Conservation (phyloP, 1,140 invertebrate genomes). For the Pachypsylla venusta region DNA sequence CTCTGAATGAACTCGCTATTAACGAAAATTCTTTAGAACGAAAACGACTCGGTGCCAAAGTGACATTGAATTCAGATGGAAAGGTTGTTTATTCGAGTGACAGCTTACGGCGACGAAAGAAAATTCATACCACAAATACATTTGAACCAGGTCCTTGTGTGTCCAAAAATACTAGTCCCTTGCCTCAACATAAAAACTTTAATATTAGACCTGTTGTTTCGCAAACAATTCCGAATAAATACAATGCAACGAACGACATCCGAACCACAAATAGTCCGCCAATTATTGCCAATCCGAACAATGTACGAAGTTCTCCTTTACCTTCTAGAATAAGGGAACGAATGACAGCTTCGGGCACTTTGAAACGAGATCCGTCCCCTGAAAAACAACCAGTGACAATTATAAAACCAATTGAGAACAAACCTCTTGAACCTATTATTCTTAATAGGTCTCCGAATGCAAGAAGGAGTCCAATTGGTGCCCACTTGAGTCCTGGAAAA, state of each 20-base stretch:
- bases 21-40: slow-evolving; percentile 26
- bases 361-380: not conserved
- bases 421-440: slow-evolving; percentile 5
- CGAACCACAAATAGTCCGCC: slow-evolving; percentile 8
- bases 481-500: not conserved
- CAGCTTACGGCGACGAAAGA: slow-evolving; percentile 62
- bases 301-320: not conserved
- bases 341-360: not conserved
- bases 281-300: not conserved
- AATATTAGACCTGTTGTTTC: slow-evolving; percentile 24
- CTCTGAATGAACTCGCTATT: slow-evolving; percentile 49
- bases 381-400: not conserved
- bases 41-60: slow-evolving; percentile 51
- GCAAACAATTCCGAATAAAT: slow-evolving; percentile 13
- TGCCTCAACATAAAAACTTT: slow-evolving; percentile 21
- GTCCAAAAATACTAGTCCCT: slow-evolving; percentile 21
- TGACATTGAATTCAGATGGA: slow-evolving; percentile 71
- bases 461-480: not conserved
- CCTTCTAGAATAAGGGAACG: not conserved
- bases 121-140: slow-evolving; percentile 63
- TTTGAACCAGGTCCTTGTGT: slow-evolving; percentile 47
- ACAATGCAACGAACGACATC: slow-evolving; percentile 15
- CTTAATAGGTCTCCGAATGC: slow-evolving; percentile 4
- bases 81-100: slow-evolving; percentile 82
- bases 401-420: no score